These are phyloP conservation scores for Neoscelio sp. DNA, from an alignment of 2,888 invertebrate species.

Conservation along the genomic window DNA sequence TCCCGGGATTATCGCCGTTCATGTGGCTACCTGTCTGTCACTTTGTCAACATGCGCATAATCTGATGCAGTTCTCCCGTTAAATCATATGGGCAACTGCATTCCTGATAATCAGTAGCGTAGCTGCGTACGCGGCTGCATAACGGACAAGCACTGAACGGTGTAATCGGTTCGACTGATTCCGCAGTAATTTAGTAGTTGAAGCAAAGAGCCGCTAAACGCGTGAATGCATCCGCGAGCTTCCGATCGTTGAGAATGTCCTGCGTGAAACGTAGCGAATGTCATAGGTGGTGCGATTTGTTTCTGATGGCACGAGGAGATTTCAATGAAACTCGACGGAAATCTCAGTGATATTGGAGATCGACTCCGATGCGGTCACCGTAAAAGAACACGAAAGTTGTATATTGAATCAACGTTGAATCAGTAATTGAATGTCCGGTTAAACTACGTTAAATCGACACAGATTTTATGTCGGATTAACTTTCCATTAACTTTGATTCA, in stretches of 20 bases:
- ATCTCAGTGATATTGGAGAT: too few relatives aligned
- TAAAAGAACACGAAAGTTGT: too few relatives aligned
- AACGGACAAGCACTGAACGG: conserved; percentile 73
- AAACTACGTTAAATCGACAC: too few relatives aligned
- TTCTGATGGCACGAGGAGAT: too few relatives aligned
- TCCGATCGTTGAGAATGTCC: conserved; percentile 62
- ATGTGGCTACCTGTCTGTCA: conserved; percentile 74
- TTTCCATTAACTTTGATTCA: too few relatives aligned
- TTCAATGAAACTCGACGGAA: too few relatives aligned
- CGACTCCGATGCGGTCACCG: too few relatives aligned
- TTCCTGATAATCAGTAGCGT: conserved; percentile 76
- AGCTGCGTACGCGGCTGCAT: conserved; percentile 67
- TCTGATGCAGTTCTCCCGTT: conserved; percentile 75
- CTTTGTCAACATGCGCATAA: conserved; percentile 79
- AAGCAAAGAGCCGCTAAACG: conserved; percentile 74
- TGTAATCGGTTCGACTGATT: conserved; percentile 75
- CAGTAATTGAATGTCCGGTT: too few relatives aligned
- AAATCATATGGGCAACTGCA: conserved; percentile 75
- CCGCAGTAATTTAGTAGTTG: conserved; percentile 73
- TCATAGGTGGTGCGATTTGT: conserved; percentile 13
- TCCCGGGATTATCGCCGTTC: conserved; percentile 70
- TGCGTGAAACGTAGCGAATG: conserved; percentile 40
- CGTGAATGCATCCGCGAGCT: conserved; percentile 71
- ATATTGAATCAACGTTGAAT: too few relatives aligned
- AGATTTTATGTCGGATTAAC: too few relatives aligned